These are phyloP conservation scores for Thaumatotibia leucotreta DNA, from an alignment of 1,140 invertebrate genomes.

Conservation along the genomic window DNA sequence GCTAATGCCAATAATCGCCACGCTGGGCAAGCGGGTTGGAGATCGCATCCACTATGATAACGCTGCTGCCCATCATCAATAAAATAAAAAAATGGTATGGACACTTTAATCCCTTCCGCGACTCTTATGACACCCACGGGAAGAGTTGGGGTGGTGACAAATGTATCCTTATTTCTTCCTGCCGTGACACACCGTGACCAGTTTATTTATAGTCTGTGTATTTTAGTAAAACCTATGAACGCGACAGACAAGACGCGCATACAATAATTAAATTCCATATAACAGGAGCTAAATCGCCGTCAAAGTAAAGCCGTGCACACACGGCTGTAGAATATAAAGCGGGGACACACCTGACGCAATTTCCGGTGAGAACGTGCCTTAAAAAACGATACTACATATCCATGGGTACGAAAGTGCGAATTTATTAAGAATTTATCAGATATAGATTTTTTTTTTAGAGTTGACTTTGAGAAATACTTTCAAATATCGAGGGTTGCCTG, in stretches of 20 bases:
- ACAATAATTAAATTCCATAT: not conserved
- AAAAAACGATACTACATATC: not conserved
- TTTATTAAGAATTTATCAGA: not conserved
- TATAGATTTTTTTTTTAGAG: not conserved
- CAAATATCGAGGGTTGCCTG: too few relatives aligned
- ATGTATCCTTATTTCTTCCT: not conserved
- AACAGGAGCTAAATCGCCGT: not conserved
- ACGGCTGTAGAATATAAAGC: not conserved
- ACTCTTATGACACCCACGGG: too few relatives aligned
- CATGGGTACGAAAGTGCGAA: not conserved
- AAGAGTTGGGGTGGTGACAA: too few relatives aligned
- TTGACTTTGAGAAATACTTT: not conserved
- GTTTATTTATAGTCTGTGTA: not conserved
- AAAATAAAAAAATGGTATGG: too few relatives aligned
- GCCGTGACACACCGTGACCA: not conserved
- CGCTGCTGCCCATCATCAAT: too few relatives aligned
- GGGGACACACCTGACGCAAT: slow-evolving; percentile 4
- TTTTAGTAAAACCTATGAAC: not conserved
- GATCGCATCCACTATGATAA: too few relatives aligned
- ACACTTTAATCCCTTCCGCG: too few relatives aligned
- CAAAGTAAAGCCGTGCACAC: not conserved
- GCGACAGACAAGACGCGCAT: not conserved
- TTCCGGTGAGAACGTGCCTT: not conserved
- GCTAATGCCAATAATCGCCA: too few relatives aligned
- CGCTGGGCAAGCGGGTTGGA: too few relatives aligned